Evolutionary conservation across 2,113 vertebrate species (phyloP), one percentile per base, ranked within the genome.

Genomic region (Triplophysa tibetana): DNA sequence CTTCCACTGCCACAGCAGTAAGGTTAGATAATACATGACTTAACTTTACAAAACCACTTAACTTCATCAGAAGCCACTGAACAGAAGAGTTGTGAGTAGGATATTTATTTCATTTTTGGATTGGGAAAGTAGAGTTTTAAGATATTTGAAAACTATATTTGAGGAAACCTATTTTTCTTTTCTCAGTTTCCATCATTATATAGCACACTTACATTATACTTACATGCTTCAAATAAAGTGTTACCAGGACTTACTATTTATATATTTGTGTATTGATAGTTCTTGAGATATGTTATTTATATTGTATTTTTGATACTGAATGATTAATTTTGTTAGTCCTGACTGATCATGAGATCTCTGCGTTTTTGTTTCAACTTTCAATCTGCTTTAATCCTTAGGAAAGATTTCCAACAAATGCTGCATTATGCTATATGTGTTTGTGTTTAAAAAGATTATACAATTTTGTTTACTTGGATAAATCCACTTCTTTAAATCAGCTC

Each of bases 391-490:
- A 60, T 8, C 12, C 60, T 60, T 21, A 43, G 52, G 1, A 43
- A 60, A 43, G 1, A 3, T 74, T 73, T 73, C 21, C n/a, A 73
- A 73, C 29, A 43, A 60, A 23, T 73, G 13, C 33, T 41, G 29
- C 19, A 58, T 73, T 41, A 43, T 72, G 17, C 4, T 16, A 6
- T 21, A 58, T 73, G n/a, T 73, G 70, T 74, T 74, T 33, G 29
- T 73, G 70, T 74, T 74, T 33, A 29, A 74, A 43, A 26, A 58
- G 52, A 58, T 38, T 58, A 56, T 23, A 41, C 4, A 16, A 3
- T 11, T 7, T n/a, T 56, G 21, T 73, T 73, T 17, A 41, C 52
- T 60, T 58, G 19, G 19, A 72, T 72, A 41, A 60, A 72, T 72
- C 52, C 6, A 41, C 43, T 74, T 61, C 33, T 74, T 38, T n/a